Conservation (phyloP, 2,113 vertebrate species). For the Calypte anna region DNA sequence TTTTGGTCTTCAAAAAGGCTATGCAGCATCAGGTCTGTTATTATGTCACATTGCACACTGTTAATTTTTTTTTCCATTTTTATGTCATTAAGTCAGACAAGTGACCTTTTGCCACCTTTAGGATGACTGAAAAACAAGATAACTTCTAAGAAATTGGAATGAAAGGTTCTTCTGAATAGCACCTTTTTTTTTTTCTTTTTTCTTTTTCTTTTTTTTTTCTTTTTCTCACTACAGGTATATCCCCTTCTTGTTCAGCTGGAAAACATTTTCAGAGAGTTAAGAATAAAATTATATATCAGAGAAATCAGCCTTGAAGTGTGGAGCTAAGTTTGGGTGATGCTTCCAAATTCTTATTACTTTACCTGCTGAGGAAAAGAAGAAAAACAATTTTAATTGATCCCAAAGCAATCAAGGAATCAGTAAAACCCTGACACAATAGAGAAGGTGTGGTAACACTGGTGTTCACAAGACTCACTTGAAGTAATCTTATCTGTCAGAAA, state of each 20-base stretch:
- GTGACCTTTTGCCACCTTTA: not conserved
- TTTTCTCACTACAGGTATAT: not conserved
- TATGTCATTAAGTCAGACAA: not conserved
- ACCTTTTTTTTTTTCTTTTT: not conserved
- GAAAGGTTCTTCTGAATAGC: not conserved
- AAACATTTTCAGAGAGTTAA: not conserved
- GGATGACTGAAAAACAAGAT: not conserved
- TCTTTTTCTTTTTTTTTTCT: not conserved
- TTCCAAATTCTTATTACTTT: not conserved
- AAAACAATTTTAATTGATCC: slow-evolving; percentile 13
- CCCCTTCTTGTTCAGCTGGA: not conserved
- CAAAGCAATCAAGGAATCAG: not conserved
- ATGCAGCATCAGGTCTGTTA: not conserved
- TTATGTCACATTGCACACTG: not conserved
- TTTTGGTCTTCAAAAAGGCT: not conserved
- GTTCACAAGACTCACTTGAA: not conserved
- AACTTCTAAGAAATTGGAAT: not conserved
- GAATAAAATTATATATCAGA: not conserved
- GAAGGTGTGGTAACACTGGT: not conserved
- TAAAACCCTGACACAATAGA: not conserved
- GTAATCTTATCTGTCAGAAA: not conserved
- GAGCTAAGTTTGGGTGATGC: not conserved
- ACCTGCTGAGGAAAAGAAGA: not conserved
- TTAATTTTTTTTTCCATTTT: not conserved
- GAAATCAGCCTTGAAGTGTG: not conserved